These are phyloP conservation scores for Lacerta viridis DNA, from an alignment of 2,797 vertebrate species.

Conservation along the genomic window DNA sequence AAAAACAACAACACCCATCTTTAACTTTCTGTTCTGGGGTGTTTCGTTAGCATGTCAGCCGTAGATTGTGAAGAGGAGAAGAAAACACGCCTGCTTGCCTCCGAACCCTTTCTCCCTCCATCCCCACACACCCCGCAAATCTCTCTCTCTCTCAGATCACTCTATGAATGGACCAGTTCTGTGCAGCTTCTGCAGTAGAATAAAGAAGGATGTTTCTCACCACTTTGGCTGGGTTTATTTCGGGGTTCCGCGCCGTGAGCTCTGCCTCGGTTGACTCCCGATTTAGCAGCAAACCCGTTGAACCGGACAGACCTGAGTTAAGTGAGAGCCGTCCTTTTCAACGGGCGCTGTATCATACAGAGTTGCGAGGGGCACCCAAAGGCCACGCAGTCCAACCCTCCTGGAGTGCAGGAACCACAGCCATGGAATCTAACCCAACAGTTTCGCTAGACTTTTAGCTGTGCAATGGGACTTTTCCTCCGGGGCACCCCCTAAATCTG, in stretches of 20 bases:
- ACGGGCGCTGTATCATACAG: too few species aligned
- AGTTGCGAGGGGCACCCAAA: too few species aligned
- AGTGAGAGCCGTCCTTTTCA: too few species aligned
- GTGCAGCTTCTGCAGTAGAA: slow-evolving; percentile 73
- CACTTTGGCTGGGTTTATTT: slow-evolving; percentile 21
- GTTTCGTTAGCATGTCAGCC: background rate
- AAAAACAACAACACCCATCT: background rate
- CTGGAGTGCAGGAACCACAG: too few species aligned
- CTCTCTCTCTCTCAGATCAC: background rate
- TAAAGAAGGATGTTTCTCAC: slow-evolving; percentile 73
- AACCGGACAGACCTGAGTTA: too few species aligned
- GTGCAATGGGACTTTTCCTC: too few species aligned
- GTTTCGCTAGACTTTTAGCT: too few species aligned
- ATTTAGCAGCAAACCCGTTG: too few species aligned
- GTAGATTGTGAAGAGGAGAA: background rate
- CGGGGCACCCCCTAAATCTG: too few species aligned
- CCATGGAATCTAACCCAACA: too few species aligned
- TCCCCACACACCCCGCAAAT: background rate
- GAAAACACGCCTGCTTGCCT: background rate
- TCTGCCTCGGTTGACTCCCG: too few species aligned
- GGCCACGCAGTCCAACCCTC: too few species aligned
- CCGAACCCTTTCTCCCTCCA: background rate
- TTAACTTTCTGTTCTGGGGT: background rate
- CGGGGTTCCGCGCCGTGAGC: rapidly evolving
- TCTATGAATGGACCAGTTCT: slow-evolving; percentile 57